Evolutionary conservation across 2,113 vertebrate species (phyloP).

Genomic region (Pelvicachromis taeniatus): DNA sequence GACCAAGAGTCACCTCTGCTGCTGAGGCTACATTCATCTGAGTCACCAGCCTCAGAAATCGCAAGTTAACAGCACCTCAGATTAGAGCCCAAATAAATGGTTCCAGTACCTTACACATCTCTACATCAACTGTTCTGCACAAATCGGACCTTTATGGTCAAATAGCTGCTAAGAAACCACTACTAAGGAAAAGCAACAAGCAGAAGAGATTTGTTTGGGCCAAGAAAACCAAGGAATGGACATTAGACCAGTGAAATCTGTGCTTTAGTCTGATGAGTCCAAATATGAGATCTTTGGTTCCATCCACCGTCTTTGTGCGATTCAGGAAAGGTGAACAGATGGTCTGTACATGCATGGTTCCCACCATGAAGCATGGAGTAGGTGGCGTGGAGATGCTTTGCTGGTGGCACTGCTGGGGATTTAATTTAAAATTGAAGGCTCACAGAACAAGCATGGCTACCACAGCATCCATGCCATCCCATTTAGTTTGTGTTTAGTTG

Average conservation of each 20-base stretch:
- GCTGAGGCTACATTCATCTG: neutral
- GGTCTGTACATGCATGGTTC: neutral
- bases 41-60: neutral
- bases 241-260: too few relatives aligned
- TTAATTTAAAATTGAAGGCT: fast-evolving
- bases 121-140: neutral
- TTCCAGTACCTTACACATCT: neutral
- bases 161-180: neutral
- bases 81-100: neutral
- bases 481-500: neutral
- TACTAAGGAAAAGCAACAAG: neutral
- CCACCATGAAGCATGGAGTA: neutral
- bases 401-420: neutral
- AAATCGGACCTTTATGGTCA: neutral
- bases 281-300: neutral
- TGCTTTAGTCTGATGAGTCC: neutral
- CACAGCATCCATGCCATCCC: neutral
- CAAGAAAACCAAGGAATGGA: too few relatives aligned
- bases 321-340: neutral
- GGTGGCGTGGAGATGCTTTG: neutral
- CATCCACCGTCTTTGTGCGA: neutral
- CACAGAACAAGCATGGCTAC: neutral
- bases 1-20: too few relatives aligned
- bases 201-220: too few relatives aligned
- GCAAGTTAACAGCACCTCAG: neutral